Evolutionary conservation across 2,888 invertebrate species (phyloP).

Genomic region (Ophion slaviceki): DNA sequence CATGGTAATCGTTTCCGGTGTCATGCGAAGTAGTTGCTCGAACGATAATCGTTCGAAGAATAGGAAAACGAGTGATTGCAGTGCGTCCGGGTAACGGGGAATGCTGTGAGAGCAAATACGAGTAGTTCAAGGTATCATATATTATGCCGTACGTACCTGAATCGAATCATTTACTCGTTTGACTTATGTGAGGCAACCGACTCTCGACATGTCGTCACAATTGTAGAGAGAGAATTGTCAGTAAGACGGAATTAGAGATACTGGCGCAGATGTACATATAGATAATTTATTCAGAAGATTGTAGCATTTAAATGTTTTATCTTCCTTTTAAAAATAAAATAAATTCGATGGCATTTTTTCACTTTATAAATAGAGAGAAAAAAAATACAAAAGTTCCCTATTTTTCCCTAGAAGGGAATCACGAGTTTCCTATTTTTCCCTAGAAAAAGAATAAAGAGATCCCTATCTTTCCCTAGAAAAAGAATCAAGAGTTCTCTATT

Average conservation of each 20-base stretch:
- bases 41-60: not conserved
- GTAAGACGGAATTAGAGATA: not conserved
- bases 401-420: too few species aligned
- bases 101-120: conserved; percentile 51
- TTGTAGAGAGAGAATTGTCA: not conserved
- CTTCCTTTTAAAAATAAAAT: too few species aligned
- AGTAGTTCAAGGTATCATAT: conserved; percentile 35
- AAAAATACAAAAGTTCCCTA: too few species aligned
- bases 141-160: not conserved
- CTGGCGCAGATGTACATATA: not conserved
- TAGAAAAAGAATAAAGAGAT: too few species aligned
- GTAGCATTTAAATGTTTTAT: not conserved
- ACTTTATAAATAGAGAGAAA: too few species aligned
- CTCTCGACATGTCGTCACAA: conserved; percentile 11
- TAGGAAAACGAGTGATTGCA: not conserved
- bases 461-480: too few species aligned
- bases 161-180: conserved; percentile 26
- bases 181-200: conserved; percentile 13
- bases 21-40: not conserved
- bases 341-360: too few species aligned
- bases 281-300: not conserved
- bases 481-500: too few species aligned
- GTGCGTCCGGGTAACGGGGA: conserved; percentile 43
- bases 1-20: not conserved
- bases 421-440: too few species aligned